Base-by-base conservation (phyloP, 2,113 vertebrate genomes). In the Donacobius atricapilla region DNA sequence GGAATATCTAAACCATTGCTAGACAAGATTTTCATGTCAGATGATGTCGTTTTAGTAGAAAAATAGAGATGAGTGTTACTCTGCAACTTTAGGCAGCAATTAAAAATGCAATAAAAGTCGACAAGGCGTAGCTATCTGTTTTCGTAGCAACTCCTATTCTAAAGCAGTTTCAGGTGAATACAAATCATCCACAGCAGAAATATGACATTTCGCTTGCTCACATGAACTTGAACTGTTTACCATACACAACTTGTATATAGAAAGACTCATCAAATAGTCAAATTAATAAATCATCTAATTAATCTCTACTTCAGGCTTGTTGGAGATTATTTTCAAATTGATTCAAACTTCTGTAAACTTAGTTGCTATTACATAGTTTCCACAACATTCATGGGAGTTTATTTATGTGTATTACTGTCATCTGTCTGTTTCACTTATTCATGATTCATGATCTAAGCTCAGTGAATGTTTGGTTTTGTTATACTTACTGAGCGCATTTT, bases 221-320 rank as follows among this genome's bases (percentile, higher is more conserved):
- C 57, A 24, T 35, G 16, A 76, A 72, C 31, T 84, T 53, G 3
- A 42, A 65, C 15, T 53, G 22, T 72, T 96, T 87, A 42, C 13
- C 7, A 15, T 28, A 50, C 4, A 57, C 21, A 40, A 4, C 8
- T 60, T 82, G 17, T 72, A 42, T 68, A 57, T 16, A 60, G 21
- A 42, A 84, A 21, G 24, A 37, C 8, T 82, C 82, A 87, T 89
- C 30, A 94, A 71, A 91, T 64, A 71, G 27, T 53, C 37, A 65
- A 17, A 85, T 85, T 84, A 91, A 66, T 83, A 93, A 88, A 80
- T 73, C 8, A 83, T 73, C 17, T 81, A 72, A 92, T 94, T 88
- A 94, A 61, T 83, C 18, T 87, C 47, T 8, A 54, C n/a, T 87
- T 89, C 35, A 89, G 54, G 17, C 15, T 86, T 77, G 21, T 65